Conservation (phyloP, 2,113 vertebrate species). For the Malurus elegans region DNA sequence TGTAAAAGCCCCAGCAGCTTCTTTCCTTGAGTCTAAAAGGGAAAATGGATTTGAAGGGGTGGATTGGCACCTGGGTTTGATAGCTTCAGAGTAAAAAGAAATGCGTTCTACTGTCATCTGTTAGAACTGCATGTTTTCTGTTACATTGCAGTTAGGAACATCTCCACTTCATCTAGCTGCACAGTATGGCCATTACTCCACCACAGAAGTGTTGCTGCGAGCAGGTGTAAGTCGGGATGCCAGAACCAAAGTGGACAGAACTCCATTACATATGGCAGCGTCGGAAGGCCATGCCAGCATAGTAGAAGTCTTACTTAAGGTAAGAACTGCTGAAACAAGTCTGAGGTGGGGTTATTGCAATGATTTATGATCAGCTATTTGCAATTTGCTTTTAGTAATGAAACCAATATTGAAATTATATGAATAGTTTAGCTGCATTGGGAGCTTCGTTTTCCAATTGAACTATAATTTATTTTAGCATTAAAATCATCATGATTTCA, state of each 20-base stretch:
- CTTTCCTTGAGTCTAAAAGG: background rate
- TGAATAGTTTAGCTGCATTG: background rate
- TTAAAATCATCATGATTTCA: background rate
- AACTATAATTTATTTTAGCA: background rate
- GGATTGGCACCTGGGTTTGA: background rate
- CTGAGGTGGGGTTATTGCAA: background rate
- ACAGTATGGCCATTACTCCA: constrained; percentile 87
- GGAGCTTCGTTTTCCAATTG: background rate
- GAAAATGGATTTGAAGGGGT: background rate
- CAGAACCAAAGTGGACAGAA: constrained; percentile 88
- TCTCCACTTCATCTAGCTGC: constrained; percentile 88
- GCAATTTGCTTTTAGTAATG: background rate
- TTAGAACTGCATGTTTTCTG: background rate
- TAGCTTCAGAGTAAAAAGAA: background rate
- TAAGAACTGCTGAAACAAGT: constrained; percentile 16
- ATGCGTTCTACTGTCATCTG: background rate
- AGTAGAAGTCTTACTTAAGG: constrained; percentile 88
- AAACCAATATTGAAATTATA: background rate
- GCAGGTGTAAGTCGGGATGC: constrained; percentile 88
- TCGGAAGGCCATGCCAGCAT: constrained; percentile 87
- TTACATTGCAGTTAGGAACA: constrained; percentile 77
- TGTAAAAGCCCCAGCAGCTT: background rate
- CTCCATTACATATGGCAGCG: constrained; percentile 85
- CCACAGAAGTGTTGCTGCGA: constrained; percentile 84
- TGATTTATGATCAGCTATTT: background rate